Conservation (phyloP, 2,113 vertebrate species). For the Centrocercus urophasianus region DNA sequence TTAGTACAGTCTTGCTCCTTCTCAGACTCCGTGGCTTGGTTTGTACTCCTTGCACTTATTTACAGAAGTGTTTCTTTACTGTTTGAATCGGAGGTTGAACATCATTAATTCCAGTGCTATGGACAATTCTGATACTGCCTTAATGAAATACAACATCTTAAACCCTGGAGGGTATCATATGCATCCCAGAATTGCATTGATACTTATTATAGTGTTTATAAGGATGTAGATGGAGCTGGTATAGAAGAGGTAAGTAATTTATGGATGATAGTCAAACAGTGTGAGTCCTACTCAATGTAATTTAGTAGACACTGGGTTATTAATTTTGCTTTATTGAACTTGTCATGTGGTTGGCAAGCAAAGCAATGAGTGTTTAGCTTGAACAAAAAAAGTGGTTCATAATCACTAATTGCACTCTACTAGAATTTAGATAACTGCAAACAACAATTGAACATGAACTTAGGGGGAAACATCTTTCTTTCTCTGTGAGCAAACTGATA, state of each 20-base stretch:
- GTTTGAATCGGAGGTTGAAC: not conserved
- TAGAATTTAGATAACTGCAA: not conserved
- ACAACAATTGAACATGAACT: not conserved
- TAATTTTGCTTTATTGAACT: not conserved
- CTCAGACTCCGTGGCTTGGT: no score
- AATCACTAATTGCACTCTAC: not conserved
- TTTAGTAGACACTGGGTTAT: not conserved
- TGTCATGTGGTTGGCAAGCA: not conserved
- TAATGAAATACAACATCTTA: not conserved
- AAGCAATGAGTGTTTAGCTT: not conserved
- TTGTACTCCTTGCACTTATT: not conserved
- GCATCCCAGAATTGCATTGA: not conserved
- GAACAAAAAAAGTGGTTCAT: not conserved
- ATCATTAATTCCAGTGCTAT: not conserved
- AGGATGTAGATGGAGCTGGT: not conserved
- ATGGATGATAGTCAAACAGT: not conserved
- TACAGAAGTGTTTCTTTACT: not conserved
- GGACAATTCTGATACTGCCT: not conserved
- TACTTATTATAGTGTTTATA: not conserved
- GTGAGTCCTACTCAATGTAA: not conserved
- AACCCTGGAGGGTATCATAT: not conserved
- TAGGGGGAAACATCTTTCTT: not conserved
- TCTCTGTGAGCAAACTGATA: not conserved
- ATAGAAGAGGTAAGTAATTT: not conserved
- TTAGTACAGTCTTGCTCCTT: not conserved